Evolutionary conservation across 2,113 vertebrate species (phyloP), one percentile per base, ranked within the genome.

Genomic region (Labrus mixtus): DNA sequence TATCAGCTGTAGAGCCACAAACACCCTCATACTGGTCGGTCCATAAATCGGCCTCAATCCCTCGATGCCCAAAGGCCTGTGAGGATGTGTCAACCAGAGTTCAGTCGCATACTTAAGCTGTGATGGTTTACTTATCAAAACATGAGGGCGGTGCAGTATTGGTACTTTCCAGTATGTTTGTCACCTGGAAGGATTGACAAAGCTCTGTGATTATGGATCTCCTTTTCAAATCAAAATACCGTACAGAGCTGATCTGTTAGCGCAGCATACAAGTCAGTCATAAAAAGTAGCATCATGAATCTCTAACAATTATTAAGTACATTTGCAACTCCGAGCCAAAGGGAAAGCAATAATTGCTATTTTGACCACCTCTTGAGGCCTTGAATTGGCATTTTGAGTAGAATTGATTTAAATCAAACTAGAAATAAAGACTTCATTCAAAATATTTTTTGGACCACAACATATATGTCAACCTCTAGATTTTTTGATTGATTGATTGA

Each of bases 21-120:
- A 90, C 86, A 89, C 83, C 77, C 81, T 81, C 60, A 45, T 23
- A 66, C 78, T 69, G 59, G 70, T 56, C 67, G 71, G 73, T 75
- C 68, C 63, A 62, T 61, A 71, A 87, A 3, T 54, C 43, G 45
- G 68, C 78, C 78, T 76, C 82, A 82, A 89, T 90, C 78, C 73
- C 60, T 73, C 62, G 43, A 15, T 83, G 81, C 86, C 87, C 55
- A 59, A 17, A 78, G 84, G 89, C 71, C 71, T 68, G 56, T 51
- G 61, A 76, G 63, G 61, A 84, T 55, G 62, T 74, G 80, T 84
- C 76, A 86, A 37, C 46, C 55, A 69, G 77, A 79, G 86, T 86
- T 90, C 70, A 88, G 50, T 77, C 45, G 39, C 50, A 71, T 67
- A 66, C 72, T 73, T 64, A 67, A 78, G 51, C 56, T 79, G 23